These are phyloP conservation scores for Ciconia nigra DNA, from an alignment of 2,797 vertebrate species.

Conservation along the genomic window DNA sequence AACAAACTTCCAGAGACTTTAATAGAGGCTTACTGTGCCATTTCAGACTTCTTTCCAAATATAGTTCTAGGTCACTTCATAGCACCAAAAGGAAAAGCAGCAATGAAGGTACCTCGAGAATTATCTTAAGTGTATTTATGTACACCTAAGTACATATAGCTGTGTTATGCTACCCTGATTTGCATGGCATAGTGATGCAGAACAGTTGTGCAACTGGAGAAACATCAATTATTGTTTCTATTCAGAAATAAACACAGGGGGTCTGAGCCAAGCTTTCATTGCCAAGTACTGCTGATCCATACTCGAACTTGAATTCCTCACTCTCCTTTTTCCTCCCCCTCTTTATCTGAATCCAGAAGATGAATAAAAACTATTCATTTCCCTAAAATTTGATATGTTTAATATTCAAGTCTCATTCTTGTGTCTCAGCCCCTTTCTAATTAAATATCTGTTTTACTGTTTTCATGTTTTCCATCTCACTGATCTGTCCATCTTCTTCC, in stretches of 20 bases:
- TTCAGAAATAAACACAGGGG: not conserved
- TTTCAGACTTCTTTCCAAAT: not conserved
- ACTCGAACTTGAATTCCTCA: not conserved
- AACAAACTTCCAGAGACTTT: not conserved
- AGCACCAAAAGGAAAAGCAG: not conserved
- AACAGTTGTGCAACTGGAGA: not conserved
- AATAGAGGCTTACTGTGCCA: not conserved
- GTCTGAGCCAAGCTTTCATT: not conserved
- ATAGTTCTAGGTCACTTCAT: not conserved
- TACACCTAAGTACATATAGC: not conserved
- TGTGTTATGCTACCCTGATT: not conserved
- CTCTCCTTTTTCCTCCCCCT: not conserved
- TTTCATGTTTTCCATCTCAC: slow-evolving; percentile 16
- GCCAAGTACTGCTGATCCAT: not conserved
- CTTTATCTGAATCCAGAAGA: not conserved
- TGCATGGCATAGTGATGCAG: not conserved
- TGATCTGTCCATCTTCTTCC: not conserved
- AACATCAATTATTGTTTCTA: not conserved
- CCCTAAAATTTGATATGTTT: not conserved
- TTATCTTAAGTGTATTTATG: not conserved
- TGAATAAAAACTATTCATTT: not conserved
- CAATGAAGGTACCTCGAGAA: not conserved
- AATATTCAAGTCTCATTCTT: slow-evolving; percentile 33
- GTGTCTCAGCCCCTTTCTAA: not conserved
- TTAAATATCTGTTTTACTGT: not conserved